Evolutionary conservation across 2,888 invertebrate species (phyloP).

Genomic region (Drosophila kanekoi): DNA sequence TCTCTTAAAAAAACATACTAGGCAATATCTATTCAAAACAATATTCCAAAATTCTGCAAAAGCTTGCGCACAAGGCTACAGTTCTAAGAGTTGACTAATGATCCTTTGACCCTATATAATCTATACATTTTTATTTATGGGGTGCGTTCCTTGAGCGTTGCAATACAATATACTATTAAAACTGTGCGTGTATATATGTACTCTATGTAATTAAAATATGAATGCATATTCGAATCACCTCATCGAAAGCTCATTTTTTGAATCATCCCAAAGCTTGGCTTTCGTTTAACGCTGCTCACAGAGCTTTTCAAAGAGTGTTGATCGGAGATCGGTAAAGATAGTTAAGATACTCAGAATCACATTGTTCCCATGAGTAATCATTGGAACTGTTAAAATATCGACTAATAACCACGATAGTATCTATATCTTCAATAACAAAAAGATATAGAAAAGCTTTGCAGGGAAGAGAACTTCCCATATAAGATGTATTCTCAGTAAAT

Average conservation of each 20-base stretch:
- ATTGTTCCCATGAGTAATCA: no score
- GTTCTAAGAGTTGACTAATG: conserved; percentile 30
- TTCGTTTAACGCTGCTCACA: conserved; percentile 62
- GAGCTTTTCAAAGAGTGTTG: no score
- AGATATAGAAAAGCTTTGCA: no score
- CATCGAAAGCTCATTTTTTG: conserved; percentile 28
- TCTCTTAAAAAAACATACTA: conserved; percentile 10
- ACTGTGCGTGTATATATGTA: conserved; percentile 74
- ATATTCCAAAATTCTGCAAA: conserved; percentile 30
- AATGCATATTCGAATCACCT: conserved; percentile 41
- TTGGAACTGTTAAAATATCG: background rate
- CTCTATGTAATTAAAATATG: conserved; percentile 62
- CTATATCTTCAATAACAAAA: no score
- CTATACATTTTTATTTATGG: conserved; percentile 19
- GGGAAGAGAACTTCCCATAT: background rate
- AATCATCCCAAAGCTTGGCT: conserved; percentile 67
- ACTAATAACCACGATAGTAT: background rate
- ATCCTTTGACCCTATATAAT: conserved; percentile 19
- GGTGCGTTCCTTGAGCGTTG: conserved; percentile 39
- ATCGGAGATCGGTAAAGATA: conserved; percentile 8
- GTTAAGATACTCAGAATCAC: background rate
- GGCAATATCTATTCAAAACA: conserved; percentile 13
- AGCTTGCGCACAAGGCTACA: conserved; percentile 42
- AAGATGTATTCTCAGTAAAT: no score
- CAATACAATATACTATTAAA: conserved; percentile 24